Evolutionary conservation across 1,140 invertebrate genomes (phyloP), one percentile per base, ranked within the genome.

Genomic region (Microvelia longipes): DNA sequence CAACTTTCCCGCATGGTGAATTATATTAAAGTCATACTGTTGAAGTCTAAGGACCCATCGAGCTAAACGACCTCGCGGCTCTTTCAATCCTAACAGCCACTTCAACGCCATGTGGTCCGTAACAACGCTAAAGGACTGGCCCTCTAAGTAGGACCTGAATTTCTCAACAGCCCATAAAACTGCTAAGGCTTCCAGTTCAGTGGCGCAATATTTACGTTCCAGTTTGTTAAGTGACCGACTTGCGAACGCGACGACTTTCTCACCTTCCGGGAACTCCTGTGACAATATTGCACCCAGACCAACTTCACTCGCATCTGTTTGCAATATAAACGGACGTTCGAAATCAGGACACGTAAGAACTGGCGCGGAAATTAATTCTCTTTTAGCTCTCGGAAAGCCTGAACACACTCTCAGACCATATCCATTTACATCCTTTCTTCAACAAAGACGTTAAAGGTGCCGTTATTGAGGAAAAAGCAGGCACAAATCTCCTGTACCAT

Each of bases 71-170:
- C 77, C 79, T 0, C 71, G 75, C 1, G 77, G 75, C 68, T 82
- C 78, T 71, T 78, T 80, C 1, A 81, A 73, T 1, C 76, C 76
- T 27, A 76, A 72, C 2, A 85, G 73, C 79, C 80, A 85, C 29
- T 73, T 71, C 2, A 84, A 76, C 73, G 70, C 83, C 81, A 71
- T 74, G 61, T 81, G 79, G 69, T 82, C 80, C 0, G 79, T 81
- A 27, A 77, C 66, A 0, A 82, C 75, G 0, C 28, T 77, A 68
- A 83, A 81, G 26, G 77, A 66, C 2, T 30, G 75, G 13, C 76
- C 77, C 64, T 79, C 75, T 28, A 78, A 68, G 61, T 75, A 77
- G 0, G 29, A 67, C n/a, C 75, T 65, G 66, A 78, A 80, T 50
- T 80, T 75, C 62, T 79, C 73, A 0, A 82, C 73, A 2, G 76